Percentiles rank a stretch among this genome's conserved stretches.
phyloP scores from a whole-genome alignment of 2,888 invertebrate species.

The Erannis defoliaria region DNA sequence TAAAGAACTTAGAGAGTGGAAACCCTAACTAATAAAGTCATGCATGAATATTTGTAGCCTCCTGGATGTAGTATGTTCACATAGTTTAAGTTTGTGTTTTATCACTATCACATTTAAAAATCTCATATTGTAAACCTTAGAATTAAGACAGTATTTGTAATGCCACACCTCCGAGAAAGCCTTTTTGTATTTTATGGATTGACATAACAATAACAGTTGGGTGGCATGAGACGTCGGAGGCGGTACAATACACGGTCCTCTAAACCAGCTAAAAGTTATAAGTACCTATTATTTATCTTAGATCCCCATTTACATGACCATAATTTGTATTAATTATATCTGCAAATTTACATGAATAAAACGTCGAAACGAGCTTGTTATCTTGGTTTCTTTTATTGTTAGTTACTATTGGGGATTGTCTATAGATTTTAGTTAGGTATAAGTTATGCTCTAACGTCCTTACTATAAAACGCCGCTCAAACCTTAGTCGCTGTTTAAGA shows the following conservation, averaged over 20 bases:
- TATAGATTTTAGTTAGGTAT: too few species aligned
- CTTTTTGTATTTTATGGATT: slow-evolving; percentile 84
- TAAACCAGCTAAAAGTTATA: slow-evolving; percentile 73
- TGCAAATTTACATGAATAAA: slow-evolving; percentile 87
- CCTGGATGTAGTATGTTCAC: slow-evolving; percentile 78
- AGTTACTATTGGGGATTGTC: not conserved
- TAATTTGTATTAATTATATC: slow-evolving; percentile 86
- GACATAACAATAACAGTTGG: slow-evolving; percentile 78
- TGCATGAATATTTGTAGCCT: slow-evolving; percentile 81
- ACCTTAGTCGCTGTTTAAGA: too few species aligned
- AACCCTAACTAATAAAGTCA: slow-evolving; percentile 68
- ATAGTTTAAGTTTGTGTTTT: slow-evolving; percentile 84
- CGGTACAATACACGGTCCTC: slow-evolving; percentile 70
- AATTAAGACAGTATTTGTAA: slow-evolving; percentile 84
- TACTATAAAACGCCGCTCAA: too few species aligned
- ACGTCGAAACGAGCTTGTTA: slow-evolving; percentile 84
- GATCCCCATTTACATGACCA: slow-evolving; percentile 85
- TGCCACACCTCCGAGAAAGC: slow-evolving; percentile 86
- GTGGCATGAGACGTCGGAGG: slow-evolving; percentile 64
- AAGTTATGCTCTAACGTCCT: too few species aligned
- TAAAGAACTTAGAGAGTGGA: slow-evolving; percentile 77
- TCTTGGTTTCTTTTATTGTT: slow-evolving; percentile 53
- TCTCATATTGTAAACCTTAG: slow-evolving; percentile 84
- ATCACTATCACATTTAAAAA: slow-evolving; percentile 85
- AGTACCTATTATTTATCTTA: slow-evolving; percentile 76